These are phyloP conservation scores for Drosophila anceps DNA, from an alignment of 2,888 invertebrate species.

Conservation along the genomic window DNA sequence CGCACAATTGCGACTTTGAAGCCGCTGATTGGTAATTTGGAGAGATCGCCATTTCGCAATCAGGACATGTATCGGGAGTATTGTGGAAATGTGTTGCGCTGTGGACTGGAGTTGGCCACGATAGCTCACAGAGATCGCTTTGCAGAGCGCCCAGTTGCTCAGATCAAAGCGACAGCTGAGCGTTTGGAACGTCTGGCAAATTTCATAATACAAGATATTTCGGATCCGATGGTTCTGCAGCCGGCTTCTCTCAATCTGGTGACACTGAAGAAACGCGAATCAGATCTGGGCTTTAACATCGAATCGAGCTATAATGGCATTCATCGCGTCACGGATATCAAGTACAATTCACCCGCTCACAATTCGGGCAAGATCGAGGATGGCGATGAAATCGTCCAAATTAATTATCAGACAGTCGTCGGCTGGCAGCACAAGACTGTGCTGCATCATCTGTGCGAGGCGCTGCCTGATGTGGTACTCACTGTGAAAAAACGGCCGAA, in stretches of 20 bases:
- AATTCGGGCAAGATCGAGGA: conserved; percentile 96
- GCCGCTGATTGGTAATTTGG: conserved; percentile 95
- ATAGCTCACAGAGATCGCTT: conserved; percentile 96
- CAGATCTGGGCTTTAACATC: conserved; percentile 95
- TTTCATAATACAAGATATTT: conserved; percentile 93
- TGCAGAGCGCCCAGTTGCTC: conserved; percentile 93
- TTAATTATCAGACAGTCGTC: conserved; percentile 90
- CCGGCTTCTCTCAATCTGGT: conserved; percentile 96
- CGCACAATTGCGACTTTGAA: conserved; percentile 94
- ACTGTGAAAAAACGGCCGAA: conserved; percentile 93
- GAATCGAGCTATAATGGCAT: conserved; percentile 93
- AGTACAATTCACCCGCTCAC: conserved; percentile 96
- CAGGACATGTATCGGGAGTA: conserved; percentile 89
- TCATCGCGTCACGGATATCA: conserved; percentile 94
- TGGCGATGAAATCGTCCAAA: conserved; percentile 98
- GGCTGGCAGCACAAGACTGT: conserved; percentile 94
- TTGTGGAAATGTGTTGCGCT: conserved; percentile 90
- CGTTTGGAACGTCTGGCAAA: conserved; percentile 92
- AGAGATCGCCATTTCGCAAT: conserved; percentile 87
- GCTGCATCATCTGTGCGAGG: conserved; percentile 90
- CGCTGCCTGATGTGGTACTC: conserved; percentile 92
- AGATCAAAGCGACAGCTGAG: conserved; percentile 89
- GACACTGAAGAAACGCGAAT: conserved; percentile 93
- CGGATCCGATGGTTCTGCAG: conserved; percentile 95
- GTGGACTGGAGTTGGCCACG: conserved; percentile 94